A percentile compares a stretch with the other conserved stretches of the same genome.
Conservation (phyloP, 2,797 vertebrate genomes). For the Clarias platycephalus region DNA sequence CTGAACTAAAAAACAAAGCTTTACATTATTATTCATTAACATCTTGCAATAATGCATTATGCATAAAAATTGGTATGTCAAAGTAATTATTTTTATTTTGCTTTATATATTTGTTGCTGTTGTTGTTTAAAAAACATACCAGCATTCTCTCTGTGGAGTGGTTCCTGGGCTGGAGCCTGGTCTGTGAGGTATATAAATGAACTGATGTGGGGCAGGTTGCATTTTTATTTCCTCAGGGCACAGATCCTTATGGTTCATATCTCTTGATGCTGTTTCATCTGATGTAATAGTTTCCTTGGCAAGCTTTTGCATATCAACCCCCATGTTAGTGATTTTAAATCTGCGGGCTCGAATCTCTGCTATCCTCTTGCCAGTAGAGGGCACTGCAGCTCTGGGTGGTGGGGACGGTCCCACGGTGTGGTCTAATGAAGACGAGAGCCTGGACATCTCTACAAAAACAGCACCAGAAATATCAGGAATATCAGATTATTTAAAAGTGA, state of each 20-base stretch:
- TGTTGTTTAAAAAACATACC: conserved; percentile 32
- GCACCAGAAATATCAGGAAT: conserved; percentile 56
- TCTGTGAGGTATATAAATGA: conserved; percentile 48
- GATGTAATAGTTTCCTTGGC: conserved; percentile 41
- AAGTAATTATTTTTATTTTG: not conserved
- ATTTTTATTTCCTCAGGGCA: not conserved
- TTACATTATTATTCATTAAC: conserved; percentile 3
- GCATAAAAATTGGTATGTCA: not conserved
- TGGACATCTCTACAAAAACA: conserved; percentile 51
- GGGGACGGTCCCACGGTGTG: conserved; percentile 70
- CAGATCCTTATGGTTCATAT: conserved; percentile 26
- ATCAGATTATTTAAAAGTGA: not conserved
- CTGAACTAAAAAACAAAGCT: conserved; percentile 58
- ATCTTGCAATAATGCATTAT: not conserved
- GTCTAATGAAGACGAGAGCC: conserved; percentile 62
- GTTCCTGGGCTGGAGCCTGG: conserved; percentile 51
- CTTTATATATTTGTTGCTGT: conserved; percentile 3
- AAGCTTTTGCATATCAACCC: conserved; percentile 43
- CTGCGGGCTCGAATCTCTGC: conserved; percentile 61
- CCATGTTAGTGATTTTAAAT: conserved; percentile 57
- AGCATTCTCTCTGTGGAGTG: conserved; percentile 48
- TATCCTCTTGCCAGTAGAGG: conserved; percentile 49
- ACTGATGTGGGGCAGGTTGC: conserved; percentile 2
- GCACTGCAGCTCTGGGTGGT: conserved; percentile 50
- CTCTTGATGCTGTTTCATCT: conserved; percentile 34